Conservation (phyloP, 92 coral and sea anemone genomes). For the Plumapathes pennacea region DNA sequence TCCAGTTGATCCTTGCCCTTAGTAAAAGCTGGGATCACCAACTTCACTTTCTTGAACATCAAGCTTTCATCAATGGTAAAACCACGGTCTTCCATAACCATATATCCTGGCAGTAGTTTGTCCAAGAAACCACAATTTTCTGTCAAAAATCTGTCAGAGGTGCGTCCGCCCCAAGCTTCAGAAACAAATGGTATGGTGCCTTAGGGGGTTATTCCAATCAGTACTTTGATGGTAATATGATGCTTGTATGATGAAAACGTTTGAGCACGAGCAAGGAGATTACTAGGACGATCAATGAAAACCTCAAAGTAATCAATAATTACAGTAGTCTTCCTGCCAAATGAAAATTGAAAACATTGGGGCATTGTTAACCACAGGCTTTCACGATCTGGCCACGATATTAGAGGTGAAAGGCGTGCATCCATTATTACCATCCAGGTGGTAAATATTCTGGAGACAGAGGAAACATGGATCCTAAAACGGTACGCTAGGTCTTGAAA, state of each 20-base stretch:
- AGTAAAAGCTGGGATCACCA: constrained; percentile 54
- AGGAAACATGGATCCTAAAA: constrained; percentile 5
- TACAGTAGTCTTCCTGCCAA: constrained; percentile 47
- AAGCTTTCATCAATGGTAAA: constrained; percentile 31
- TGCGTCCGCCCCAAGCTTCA: constrained; percentile 33
- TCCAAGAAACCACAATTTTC: constrained; percentile 16
- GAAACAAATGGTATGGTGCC: constrained; percentile 21
- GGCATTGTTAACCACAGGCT: constrained; percentile 43
- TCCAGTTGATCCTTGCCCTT: constrained; percentile 54
- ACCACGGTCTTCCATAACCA: constrained; percentile 21
- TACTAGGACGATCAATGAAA: constrained; percentile 36
- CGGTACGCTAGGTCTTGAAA: constrained; percentile 18
- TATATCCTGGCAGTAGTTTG: constrained; percentile 15
- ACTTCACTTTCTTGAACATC: constrained; percentile 26
- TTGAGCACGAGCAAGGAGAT: constrained; percentile 28
- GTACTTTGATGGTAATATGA: neutral
- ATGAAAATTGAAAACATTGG: constrained; percentile 45
- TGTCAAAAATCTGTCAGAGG: constrained; percentile 11
- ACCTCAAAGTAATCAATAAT: constrained; percentile 39
- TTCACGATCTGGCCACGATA: constrained; percentile 48
- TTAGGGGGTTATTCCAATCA: constrained; percentile 8
- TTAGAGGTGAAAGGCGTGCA: constrained; percentile 2
- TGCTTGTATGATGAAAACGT: constrained; percentile 5
- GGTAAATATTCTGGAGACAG: constrained; percentile 16
- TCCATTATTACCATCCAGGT: constrained; percentile 16